Evolutionary conservation across 2,113 vertebrate genomes (phyloP).

Genomic region (Nyctibius bracteatus): DNA sequence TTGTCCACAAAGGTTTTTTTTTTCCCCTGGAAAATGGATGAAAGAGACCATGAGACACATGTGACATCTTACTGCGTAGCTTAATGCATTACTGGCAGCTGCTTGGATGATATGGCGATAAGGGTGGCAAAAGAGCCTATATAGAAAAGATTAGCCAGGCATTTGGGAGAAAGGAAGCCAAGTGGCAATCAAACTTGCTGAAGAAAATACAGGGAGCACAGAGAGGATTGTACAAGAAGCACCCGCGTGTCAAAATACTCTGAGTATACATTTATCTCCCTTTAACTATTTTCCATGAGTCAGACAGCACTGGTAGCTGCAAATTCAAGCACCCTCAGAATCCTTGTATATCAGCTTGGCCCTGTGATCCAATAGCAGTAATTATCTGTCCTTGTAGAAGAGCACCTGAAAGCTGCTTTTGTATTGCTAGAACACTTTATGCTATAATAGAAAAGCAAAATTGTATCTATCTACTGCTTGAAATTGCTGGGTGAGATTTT

Average conservation of each 20-base stretch:
- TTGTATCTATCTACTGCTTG: neutral
- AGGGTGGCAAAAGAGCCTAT: slow-evolving; percentile 30
- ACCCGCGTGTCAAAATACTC: neutral
- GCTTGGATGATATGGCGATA: neutral
- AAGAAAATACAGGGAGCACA: slow-evolving; percentile 20
- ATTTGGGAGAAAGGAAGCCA: slow-evolving; percentile 42
- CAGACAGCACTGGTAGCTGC: neutral
- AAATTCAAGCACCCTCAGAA: neutral
- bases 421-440: neutral
- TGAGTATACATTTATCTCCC: neutral
- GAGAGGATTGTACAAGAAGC: neutral
- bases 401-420: neutral
- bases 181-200: slow-evolving; percentile 13
- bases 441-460: neutral
- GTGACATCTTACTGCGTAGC: neutral
- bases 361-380: neutral
- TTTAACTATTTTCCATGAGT: neutral
- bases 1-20: neutral
- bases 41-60: neutral
- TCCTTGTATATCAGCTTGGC: neutral
- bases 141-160: slow-evolving; percentile 21
- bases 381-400: neutral
- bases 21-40: neutral
- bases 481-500: neutral
- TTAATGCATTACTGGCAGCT: neutral